Conservation (phyloP, 2,797 vertebrate species). For the Triplophysa bombifrons region DNA sequence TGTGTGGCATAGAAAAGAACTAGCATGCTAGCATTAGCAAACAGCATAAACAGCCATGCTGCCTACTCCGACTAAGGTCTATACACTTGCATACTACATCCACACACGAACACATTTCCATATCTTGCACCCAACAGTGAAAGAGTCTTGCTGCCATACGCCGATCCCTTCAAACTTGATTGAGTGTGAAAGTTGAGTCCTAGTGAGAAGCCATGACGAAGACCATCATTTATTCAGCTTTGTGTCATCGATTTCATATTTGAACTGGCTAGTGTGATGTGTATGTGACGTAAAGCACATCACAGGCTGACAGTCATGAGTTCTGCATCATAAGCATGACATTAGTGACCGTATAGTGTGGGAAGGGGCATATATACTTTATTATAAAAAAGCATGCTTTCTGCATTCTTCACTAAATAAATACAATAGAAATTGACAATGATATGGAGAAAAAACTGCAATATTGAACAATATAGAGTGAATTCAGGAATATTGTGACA, state of each 20-base stretch:
- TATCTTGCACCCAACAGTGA: conserved; percentile 23
- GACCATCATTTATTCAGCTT: conserved; percentile 35
- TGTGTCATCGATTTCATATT: conserved; percentile 14
- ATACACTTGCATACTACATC: conserved; percentile 11
- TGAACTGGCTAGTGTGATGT: conserved; percentile 19
- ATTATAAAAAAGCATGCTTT: too few species aligned
- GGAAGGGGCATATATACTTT: neutral
- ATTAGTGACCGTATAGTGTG: neutral
- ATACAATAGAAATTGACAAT: too few species aligned
- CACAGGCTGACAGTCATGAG: conserved; percentile 32
- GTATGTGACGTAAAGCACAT: neutral
- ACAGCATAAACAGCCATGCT: neutral
- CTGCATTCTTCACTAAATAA: too few species aligned
- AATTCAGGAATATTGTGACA: too few species aligned
- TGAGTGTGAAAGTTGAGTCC: conserved; percentile 82
- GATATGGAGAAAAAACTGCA: too few species aligned
- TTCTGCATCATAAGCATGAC: conserved; percentile 26
- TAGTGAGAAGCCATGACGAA: conserved; percentile 62
- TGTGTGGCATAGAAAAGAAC: neutral
- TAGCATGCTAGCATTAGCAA: too few species aligned
- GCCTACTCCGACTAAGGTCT: conserved; percentile 27
- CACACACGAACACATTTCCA: conserved; percentile 1
- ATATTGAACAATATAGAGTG: too few species aligned
- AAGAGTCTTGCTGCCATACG: conserved; percentile 27
- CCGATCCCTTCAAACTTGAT: conserved; percentile 63